phyloP scores from a whole-genome alignment of 2,888 invertebrate genomes.

The Busseola fusca region DNA sequence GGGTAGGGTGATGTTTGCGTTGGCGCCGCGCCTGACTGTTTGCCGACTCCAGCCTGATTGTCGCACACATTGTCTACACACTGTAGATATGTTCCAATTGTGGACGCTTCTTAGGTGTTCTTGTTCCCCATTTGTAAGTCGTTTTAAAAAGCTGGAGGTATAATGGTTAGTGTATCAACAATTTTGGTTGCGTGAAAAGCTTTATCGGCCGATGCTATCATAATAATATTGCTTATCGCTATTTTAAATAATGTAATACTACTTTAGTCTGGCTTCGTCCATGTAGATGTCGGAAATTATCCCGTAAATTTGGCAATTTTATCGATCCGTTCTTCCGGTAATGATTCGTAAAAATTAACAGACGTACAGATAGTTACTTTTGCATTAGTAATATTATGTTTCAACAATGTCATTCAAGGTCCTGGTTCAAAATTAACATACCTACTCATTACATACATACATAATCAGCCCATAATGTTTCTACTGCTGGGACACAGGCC shows the following conservation, averaged over 20 bases:
- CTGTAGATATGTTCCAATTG: conserved; percentile 46
- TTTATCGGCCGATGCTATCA: background rate
- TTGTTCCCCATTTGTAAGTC: conserved; percentile 16
- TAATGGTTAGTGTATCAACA: background rate
- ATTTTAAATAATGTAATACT: background rate
- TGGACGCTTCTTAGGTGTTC: conserved; percentile 23
- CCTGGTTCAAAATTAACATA: background rate
- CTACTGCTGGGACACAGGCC: too few species aligned
- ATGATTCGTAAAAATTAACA: background rate
- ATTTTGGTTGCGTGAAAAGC: background rate
- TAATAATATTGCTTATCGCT: background rate
- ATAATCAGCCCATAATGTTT: too few species aligned
- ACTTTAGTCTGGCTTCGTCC: background rate
- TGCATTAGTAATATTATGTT: background rate
- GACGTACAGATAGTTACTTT: too few species aligned
- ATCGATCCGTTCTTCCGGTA: background rate
- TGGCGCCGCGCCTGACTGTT: conserved; percentile 77
- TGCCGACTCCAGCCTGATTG: conserved; percentile 72
- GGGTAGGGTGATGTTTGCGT: conserved; percentile 73
- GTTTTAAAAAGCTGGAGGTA: background rate
- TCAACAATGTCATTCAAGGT: background rate
- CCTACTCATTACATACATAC: background rate
- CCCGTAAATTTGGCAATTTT: background rate
- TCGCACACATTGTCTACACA: conserved; percentile 68
- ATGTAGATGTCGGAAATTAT: background rate